Base-by-base conservation (phyloP, 2,797 vertebrate genomes). In the Mormyrops boulengeri region DNA sequence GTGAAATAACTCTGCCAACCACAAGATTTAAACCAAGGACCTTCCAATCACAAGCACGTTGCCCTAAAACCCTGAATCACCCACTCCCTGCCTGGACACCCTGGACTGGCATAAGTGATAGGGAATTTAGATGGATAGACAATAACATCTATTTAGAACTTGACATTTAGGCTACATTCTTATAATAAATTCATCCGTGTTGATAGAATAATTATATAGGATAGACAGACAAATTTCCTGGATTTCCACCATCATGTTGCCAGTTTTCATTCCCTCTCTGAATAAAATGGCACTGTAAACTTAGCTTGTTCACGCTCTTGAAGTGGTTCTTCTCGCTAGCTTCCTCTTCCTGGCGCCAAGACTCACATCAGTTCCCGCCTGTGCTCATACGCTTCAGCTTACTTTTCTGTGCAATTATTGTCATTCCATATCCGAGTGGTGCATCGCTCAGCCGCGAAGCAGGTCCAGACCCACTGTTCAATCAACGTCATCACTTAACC, bases 361-460 rank as follows among this genome's bases (percentile, higher is more conserved):
- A 86, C 53, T 49, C 62, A 19, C 62, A 90, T 69, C 69, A 53
- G 66, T 88, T 73, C 14, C 89, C 69, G 66, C 88, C 91, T 91
- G 57, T 87, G 92, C 91, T 88, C 62, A 89, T 47, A 85, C 69
- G 88, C 89, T 91, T 60, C 90, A 91, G 90, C 93, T 92, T 90
- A 90, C 93, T 93, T 93, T 93, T 86, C 87, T 66, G 57, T 87
- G 87, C 89, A 86, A 90, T 90, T 87, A 91, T 88, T 87, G 88
- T 91, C 89, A 77, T 91, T 89, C 88, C 88, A 85, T 91, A 89
- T 91, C 89, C 89, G 50, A 55, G 12, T 44, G 91, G 89, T 30
- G 44, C 62, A 84, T 88, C 85, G n/a, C 89, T 91, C 91, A 91
- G 90, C 88, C 88, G 62, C 91, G 90, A 90, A 85, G 55, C 60